phyloP scores from a whole-genome alignment of 2,888 invertebrate genomes.

The Malachius bipustulatus region DNA sequence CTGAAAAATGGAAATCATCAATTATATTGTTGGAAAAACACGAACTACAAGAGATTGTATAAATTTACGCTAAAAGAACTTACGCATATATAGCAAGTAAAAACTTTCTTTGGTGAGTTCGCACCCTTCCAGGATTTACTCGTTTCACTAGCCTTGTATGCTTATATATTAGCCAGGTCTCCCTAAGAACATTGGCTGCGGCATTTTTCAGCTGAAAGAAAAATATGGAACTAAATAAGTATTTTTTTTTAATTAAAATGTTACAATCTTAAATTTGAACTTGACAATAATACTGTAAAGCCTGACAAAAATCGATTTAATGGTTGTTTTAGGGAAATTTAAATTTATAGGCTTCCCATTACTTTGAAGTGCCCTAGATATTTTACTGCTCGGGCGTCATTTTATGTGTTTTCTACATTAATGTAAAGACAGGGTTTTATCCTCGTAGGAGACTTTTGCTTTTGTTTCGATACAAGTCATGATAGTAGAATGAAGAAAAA shows the following conservation, averaged over 20 bases:
- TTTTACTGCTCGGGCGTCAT: too few relatives aligned
- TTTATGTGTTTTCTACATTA: too few relatives aligned
- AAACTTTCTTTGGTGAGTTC: slow-evolving; percentile 98
- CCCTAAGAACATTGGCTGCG: slow-evolving; percentile 96
- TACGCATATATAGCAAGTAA: slow-evolving; percentile 98
- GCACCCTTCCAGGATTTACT: slow-evolving; percentile 89
- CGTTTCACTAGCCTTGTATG: slow-evolving; percentile 96
- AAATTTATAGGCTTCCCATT: too few relatives aligned
- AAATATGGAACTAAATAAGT: slow-evolving; percentile 1
- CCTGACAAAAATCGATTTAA: too few relatives aligned
- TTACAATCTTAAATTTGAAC: slow-evolving; percentile 11
- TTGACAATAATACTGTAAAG: too few relatives aligned
- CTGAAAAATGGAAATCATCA: slow-evolving; percentile 44
- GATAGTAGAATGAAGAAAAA: too few relatives aligned
- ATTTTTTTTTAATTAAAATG: slow-evolving; percentile 8
- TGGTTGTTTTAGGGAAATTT: too few relatives aligned
- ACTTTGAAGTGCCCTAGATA: too few relatives aligned
- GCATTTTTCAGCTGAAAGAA: slow-evolving; percentile 93
- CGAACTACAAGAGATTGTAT: not conserved
- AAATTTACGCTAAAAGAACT: slow-evolving; percentile 37
- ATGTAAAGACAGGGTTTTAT: too few relatives aligned
- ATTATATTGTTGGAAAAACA: not conserved
- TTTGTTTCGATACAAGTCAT: too few relatives aligned
- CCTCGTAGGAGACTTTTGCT: too few relatives aligned
- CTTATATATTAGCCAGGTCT: slow-evolving; percentile 99